Conservation (phyloP, 2,888 invertebrate genomes). For the Caenorhabditis sinica region DNA sequence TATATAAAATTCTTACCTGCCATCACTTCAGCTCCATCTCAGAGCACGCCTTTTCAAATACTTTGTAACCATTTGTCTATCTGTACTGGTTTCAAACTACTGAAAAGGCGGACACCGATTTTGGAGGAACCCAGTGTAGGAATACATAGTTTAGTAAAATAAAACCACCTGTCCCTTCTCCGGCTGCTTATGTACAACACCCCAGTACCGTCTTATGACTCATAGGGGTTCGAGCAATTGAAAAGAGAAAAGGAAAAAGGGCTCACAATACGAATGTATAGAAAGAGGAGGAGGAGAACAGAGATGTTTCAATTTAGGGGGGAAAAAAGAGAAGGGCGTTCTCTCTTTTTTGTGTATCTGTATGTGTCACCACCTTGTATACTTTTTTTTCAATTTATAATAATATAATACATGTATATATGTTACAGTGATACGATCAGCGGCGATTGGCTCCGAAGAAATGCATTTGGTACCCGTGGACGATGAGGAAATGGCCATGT, state of each 20-base stretch:
- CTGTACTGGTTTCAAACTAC: constrained; percentile 53
- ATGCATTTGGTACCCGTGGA: constrained; percentile 60
- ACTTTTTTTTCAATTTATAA: not conserved
- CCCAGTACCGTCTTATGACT: constrained; percentile 21
- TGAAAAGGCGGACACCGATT: constrained; percentile 51
- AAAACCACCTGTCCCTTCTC: constrained; percentile 13
- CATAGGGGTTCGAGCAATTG: constrained; percentile 36
- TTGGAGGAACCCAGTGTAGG: not conserved
- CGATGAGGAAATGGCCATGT: constrained; percentile 65
- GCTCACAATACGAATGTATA: constrained; percentile 63
- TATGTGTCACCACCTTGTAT: constrained; percentile 53
- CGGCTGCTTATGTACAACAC: constrained; percentile 43
- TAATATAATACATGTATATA: too few species aligned
- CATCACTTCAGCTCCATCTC: not conserved
- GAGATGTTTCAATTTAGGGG: constrained; percentile 50
- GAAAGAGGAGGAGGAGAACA: not conserved
- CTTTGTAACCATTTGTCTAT: constrained; percentile 57
- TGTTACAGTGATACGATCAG: constrained; percentile 63
- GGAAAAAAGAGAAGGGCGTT: constrained; percentile 31
- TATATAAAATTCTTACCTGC: not conserved
- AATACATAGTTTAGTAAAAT: not conserved
- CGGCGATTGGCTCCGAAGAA: constrained; percentile 60
- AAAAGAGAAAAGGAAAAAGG: constrained; percentile 17
- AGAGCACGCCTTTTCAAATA: constrained; percentile 63
- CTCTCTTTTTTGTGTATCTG: not conserved